Evolutionary conservation across 2,113 vertebrate species (phyloP), one percentile per base, ranked within the genome.

Genomic region (Heloderma charlesbogerti): DNA sequence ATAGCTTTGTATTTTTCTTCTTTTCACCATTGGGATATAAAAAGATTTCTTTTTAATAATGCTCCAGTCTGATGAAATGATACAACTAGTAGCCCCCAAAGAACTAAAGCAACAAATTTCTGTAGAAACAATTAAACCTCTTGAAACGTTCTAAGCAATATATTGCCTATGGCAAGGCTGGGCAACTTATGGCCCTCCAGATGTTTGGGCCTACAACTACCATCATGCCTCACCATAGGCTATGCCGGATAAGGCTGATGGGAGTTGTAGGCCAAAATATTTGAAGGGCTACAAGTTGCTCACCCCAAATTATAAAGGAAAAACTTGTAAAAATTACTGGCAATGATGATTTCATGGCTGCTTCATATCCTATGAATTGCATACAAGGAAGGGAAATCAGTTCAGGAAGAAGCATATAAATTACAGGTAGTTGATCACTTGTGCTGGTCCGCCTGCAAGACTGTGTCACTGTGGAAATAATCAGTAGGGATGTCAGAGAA

Each of bases 61-160:
- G 80, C 48, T 25, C 54, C 80, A 93, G 93, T 93, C 90, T 95
- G 93, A 90, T 79, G 1, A 93, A 87, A 89, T 0, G 0, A 82
- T 88, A 80, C 92, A 88, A 29, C 9, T 7, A 89, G 71, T 93
- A 90, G 93, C 84, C 91, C n/a, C 12, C n/a, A 79, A 66, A 54
- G 2, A 43, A 78, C 83, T 89, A 90, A 72, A 91, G 29, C 8
- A 57, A 72, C 16, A 18, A n/a, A 1, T 92, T 89, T 87, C 89
- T 75, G 22, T 54, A 54, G 54, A 10, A 88, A 48, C 85, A 85
- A 96, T 95, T 43, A 94, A 75, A 77, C 37, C 22, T 6, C 54
- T 40, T n/a, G 27, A 84, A 45, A 34, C 29, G 40, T 40, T 54
- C 25, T 63, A 60, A 60, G 72, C n/a, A 40, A 75, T 87, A 6